Base-by-base conservation (phyloP, 2,888 invertebrate species). In the Ectobius pallidus region DNA sequence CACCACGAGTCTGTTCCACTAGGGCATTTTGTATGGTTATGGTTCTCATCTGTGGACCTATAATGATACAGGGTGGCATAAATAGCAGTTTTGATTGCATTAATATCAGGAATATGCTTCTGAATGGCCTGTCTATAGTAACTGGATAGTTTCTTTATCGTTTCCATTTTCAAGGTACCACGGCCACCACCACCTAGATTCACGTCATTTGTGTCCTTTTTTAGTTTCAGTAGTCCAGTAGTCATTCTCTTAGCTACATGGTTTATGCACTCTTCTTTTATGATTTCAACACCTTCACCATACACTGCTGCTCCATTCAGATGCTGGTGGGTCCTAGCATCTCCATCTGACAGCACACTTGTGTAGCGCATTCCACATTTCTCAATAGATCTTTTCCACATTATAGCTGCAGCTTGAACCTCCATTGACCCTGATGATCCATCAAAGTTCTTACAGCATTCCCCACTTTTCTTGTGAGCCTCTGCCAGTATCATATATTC, bases 31-130 rank as follows among this genome's bases (percentile, higher is more conserved):
- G 22, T 22, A n/a, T 44, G 25, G 18, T 65, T n/a, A 22, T 39
- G 65, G 18, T 65, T 18, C 65, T 42, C 25, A 9, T 65, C 22
- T 20, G 44, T 25, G 9, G 65, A 65, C 3, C 18, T 65, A 27
- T 6, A 65, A 65, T 65, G 18, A 11, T 42, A 65, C 16, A 65
- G 46, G 7, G 46, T 46, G n/a, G 46, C 46, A 46, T 46, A 46
- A n/a, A 46, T n/a, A n/a, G 46, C 46, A 14, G 9, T 46, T n/a
- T 46, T n/a, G 9, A 46, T 46, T 3, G 7, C 16, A 4, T 46
- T n/a, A 14, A 46, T n/a, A 46, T 46, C n/a, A n/a, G 46, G 18
- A 46, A n/a, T n/a, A 46, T 46, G 7, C 18, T 46, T 46, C 11
- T 34, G 6, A 7, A 46, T 46, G 7, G 46, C 46, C 7, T n/a